Percentiles rank a stretch among this genome's conserved stretches.
phyloP scores from a whole-genome alignment of 2,113 vertebrate species.

The Opisthocomus hoazin region DNA sequence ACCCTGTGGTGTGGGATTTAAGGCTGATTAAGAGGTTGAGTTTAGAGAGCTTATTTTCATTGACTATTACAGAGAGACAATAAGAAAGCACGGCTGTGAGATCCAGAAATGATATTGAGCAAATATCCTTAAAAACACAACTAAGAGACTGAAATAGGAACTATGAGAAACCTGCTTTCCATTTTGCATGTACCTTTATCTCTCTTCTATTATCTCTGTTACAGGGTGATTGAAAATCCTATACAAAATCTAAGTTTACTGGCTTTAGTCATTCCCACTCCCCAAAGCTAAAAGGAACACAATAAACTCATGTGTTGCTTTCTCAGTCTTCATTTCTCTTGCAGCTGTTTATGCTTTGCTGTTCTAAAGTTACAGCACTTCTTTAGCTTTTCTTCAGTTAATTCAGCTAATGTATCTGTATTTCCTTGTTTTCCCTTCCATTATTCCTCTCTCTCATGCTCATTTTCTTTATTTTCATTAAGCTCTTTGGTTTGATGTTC shows the following conservation, averaged over 20 bases:
- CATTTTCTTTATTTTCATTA: not conserved
- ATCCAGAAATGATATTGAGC: not conserved
- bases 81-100: not conserved
- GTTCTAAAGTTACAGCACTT: not conserved
- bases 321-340: not conserved
- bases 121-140: not conserved
- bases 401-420: not conserved
- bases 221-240: not conserved
- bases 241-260: not conserved
- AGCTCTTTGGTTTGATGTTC: not conserved
- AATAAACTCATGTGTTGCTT: not conserved
- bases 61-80: not conserved
- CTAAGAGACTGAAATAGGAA: not conserved
- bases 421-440: not conserved
- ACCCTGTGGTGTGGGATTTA: not conserved
- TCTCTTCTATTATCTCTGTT: not conserved
- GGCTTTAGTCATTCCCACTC: not conserved
- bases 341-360: not conserved
- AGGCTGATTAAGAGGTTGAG: not conserved
- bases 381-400: not conserved
- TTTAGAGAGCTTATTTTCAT: not conserved
- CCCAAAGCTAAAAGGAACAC: not conserved
- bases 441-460: not conserved
- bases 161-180: not conserved
- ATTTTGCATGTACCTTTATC: not conserved